phyloP scores from a whole-genome alignment of 1,140 invertebrate species.

The Drosophila serrata region DNA sequence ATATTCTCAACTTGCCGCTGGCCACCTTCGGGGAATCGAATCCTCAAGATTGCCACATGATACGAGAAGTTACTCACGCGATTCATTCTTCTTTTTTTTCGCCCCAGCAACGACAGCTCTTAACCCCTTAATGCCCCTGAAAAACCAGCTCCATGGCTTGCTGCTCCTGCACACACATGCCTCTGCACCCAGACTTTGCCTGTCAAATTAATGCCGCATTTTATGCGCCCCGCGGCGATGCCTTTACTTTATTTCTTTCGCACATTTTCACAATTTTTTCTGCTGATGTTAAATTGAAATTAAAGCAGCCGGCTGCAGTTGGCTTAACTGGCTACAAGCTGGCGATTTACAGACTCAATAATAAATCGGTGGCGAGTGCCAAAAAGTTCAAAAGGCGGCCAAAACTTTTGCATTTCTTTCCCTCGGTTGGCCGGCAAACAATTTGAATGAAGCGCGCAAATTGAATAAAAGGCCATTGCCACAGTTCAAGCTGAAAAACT shows the following conservation, averaged over 20 bases:
- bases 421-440: slow-evolving; percentile 25
- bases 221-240: slow-evolving; percentile 44
- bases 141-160: neutral
- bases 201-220: slow-evolving; percentile 50
- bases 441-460: slow-evolving; percentile 71
- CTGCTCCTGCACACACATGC: slow-evolving; percentile 22
- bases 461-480: slow-evolving; percentile 72
- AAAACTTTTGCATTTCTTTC: slow-evolving; percentile 49
- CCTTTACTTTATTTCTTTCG: slow-evolving; percentile 6
- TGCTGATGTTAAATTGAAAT: slow-evolving; percentile 32
- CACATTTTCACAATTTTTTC: slow-evolving; percentile 1
- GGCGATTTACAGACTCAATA: slow-evolving; percentile 49
- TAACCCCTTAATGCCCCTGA: slow-evolving; percentile 30
- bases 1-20: slow-evolving; percentile 10
- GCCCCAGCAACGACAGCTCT: slow-evolving; percentile 16
- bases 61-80: slow-evolving; percentile 28
- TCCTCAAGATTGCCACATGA: slow-evolving; percentile 31
- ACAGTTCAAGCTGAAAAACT: slow-evolving; percentile 72
- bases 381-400: slow-evolving; percentile 65
- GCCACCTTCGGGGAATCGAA: slow-evolving; percentile 14
- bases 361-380: slow-evolving; percentile 57
- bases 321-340: slow-evolving; percentile 43
- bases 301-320: slow-evolving; percentile 38
- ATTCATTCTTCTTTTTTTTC: slow-evolving; percentile 9
- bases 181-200: slow-evolving; percentile 19